These are phyloP conservation scores for Mechanitis mazaeus DNA, from an alignment of 2,888 invertebrate genomes.

Conservation along the genomic window DNA sequence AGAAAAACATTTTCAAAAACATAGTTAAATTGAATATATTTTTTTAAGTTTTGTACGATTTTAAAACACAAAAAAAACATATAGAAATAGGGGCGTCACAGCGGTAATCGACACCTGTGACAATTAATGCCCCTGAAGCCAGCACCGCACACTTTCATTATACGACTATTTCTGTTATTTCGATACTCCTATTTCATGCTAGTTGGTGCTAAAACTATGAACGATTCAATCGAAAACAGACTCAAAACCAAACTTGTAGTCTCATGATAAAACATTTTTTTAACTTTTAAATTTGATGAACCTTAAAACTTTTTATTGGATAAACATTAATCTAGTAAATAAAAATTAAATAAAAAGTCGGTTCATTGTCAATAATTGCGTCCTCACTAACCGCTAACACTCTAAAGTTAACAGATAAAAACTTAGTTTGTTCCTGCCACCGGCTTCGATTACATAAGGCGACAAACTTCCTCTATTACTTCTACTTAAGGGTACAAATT, in stretches of 20 bases:
- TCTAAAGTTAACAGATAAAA: conserved; percentile 62
- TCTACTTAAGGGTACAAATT: conserved; percentile 61
- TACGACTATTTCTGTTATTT: conserved; percentile 30
- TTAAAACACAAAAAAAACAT: conserved; percentile 40
- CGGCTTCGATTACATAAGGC: conserved; percentile 60
- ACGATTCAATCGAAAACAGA: not conserved
- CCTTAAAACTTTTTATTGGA: not conserved
- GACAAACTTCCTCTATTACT: conserved; percentile 60
- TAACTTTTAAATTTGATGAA: not conserved
- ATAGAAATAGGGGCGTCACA: conserved; percentile 42
- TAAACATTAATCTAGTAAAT: not conserved
- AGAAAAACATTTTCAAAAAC: too few species aligned
- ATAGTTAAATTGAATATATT: too few species aligned
- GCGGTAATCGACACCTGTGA: conserved; percentile 61
- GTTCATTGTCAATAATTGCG: conserved; percentile 54
- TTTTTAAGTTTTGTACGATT: conserved; percentile 8
- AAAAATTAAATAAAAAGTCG: conserved; percentile 13
- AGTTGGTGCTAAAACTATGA: conserved; percentile 20
- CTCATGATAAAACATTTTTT: not conserved
- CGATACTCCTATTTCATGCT: conserved; percentile 25
- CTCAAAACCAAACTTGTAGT: too few species aligned
- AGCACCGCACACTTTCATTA: conserved; percentile 47
- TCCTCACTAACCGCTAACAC: conserved; percentile 43
- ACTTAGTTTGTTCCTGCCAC: conserved; percentile 53
- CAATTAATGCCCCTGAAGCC: conserved; percentile 50